Evolutionary conservation across 2,113 vertebrate genomes (phyloP), one percentile per base, ranked within the genome.

Genomic region (Thunnus maccoyii): DNA sequence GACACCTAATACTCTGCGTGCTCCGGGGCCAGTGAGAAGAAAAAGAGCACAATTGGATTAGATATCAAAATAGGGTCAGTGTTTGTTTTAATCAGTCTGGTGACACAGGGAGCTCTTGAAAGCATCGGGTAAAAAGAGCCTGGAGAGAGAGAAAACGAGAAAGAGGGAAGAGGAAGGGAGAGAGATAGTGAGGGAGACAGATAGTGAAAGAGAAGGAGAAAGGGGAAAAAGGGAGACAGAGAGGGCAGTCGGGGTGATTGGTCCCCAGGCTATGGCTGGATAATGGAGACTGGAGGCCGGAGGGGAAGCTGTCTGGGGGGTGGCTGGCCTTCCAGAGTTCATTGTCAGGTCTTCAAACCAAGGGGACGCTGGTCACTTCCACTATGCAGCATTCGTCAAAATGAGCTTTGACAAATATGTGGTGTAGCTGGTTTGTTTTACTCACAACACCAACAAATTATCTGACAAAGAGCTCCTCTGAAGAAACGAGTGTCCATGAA

Each of bases 41-140:
- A 94, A 94, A 94, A 93, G 94, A 82, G 61, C 94, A 94, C 94
- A 96, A 97, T 97, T 95, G 95, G 95, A 97, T 97, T 97, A 97
- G 95, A 95, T 96, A 96, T 91, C 94, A 96, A 97, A 97, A 97
- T 96, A 97, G 71, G 90, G 92, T 91, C 94, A 83, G 88, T 97
- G 96, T 97, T 97, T 97, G 94, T 96, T 97, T 97, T 97, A 97
- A 97, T 97, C 96, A 97, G 94, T 89, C 94, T 94, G 91, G 94
- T 96, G 96, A 96, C 96, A 96, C 81, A 93, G 94, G 92, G 94
- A 95, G 95, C 95, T 95, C 93, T 96, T 95, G 92, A 94, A 94
- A 95, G 94, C 86, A 82, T 79, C 14, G 78, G 90, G 86, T 90
- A 85, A 87, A 94, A 92, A 91, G 72, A 78, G 84, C 76, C 77